phyloP scores from a whole-genome alignment of 2,113 vertebrate species.

The Rhynchopsitta pachyrhyncha region DNA sequence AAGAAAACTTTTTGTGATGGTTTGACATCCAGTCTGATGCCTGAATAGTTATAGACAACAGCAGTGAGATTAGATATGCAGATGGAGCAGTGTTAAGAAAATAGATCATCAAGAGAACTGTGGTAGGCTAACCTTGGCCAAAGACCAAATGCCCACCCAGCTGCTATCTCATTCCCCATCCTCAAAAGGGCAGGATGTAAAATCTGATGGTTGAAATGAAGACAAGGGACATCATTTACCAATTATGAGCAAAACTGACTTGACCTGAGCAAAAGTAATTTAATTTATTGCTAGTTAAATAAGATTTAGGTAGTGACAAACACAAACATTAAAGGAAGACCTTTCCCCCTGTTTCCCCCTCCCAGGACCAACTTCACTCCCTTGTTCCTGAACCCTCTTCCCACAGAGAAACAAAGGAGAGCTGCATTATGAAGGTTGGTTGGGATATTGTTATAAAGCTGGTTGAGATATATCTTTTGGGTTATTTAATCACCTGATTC shows the following conservation, averaged over 20 bases:
- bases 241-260: not conserved
- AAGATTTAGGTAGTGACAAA: not conserved
- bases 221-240: not conserved
- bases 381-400: not conserved
- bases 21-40: not conserved
- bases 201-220: not conserved
- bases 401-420: not conserved
- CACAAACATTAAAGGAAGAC: not conserved
- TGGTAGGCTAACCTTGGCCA: too few species aligned
- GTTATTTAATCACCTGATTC: not conserved
- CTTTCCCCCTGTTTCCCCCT: rapidly evolving
- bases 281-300: not conserved
- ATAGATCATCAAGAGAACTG: not conserved
- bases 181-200: not conserved
- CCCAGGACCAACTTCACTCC: not conserved
- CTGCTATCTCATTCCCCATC: not conserved
- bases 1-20: not conserved
- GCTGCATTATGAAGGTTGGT: not conserved
- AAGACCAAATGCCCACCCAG: not conserved
- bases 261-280: not conserved
- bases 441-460: not conserved
- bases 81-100: not conserved
- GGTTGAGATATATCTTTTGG: not conserved
- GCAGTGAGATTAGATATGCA: not conserved
- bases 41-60: not conserved